Evolutionary conservation across 2,113 vertebrate genomes (phyloP).

Genomic region (Buteo buteo): DNA sequence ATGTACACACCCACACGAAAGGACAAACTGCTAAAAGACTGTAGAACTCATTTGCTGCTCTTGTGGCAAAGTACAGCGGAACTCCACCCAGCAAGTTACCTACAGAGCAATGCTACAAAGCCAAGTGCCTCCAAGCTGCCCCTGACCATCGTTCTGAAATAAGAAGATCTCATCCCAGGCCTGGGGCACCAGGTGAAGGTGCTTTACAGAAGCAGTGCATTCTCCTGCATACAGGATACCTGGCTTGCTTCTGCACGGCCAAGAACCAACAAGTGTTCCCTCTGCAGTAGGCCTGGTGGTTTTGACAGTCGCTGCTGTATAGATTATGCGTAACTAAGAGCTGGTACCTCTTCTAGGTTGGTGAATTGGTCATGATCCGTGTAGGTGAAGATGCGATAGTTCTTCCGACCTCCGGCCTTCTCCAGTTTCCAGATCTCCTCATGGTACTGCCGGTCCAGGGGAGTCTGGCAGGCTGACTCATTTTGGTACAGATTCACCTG

Average conservation of each 20-base stretch:
- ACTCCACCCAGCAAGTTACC: background rate
- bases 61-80: background rate
- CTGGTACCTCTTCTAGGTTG: constrained; percentile 82
- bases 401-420: constrained; percentile 74
- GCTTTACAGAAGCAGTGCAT: background rate
- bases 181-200: background rate
- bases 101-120: background rate
- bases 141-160: accelerated
- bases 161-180: background rate
- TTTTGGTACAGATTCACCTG: constrained; percentile 88
- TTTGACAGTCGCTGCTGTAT: background rate
- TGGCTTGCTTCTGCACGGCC: background rate
- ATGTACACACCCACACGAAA: background rate
- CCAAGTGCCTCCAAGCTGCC: background rate
- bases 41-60: background rate
- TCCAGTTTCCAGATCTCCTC: constrained; percentile 80
- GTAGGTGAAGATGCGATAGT: constrained; percentile 90
- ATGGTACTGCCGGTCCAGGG: constrained; percentile 88
- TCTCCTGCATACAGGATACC: background rate
- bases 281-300: background rate
- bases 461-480: constrained; percentile 83
- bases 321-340: background rate
- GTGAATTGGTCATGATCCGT: constrained; percentile 91
- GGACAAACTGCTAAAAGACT: background rate
- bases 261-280: background rate